Evolutionary conservation across 2,888 invertebrate genomes (phyloP).

Genomic region (Orchesella flavescens): DNA sequence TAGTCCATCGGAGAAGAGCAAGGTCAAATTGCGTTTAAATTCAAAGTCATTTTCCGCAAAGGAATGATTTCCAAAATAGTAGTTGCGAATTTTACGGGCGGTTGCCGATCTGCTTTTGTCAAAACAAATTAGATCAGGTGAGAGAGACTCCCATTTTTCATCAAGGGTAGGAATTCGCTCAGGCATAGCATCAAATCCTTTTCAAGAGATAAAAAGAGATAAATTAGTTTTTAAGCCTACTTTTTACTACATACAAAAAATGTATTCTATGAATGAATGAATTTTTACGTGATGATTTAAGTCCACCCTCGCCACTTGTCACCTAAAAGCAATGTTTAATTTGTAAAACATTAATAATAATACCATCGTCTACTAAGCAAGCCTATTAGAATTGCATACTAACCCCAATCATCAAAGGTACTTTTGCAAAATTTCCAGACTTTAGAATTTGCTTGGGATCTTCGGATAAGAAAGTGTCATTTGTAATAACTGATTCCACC

Average conservation of each 20-base stretch:
- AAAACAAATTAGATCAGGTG: too few species aligned
- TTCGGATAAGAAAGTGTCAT: conserved; percentile 55
- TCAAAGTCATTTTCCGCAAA: conserved; percentile 30
- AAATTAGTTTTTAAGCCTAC: too few species aligned
- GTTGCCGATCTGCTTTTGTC: background rate
- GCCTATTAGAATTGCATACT: too few species aligned
- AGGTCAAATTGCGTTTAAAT: conserved; percentile 52
- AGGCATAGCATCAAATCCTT: conserved; percentile 35
- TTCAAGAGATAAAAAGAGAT: background rate
- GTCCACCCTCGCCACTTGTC: conserved; percentile 41
- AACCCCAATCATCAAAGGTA: conserved; percentile 55
- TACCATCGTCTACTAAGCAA: too few species aligned
- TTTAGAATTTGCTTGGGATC: conserved; percentile 24
- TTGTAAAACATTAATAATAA: too few species aligned
- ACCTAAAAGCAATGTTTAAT: too few species aligned
- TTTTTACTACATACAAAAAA: too few species aligned
- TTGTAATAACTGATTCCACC: conserved; percentile 43
- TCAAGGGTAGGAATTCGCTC: conserved; percentile 25
- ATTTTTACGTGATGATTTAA: conserved; percentile 45
- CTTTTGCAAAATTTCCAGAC: conserved; percentile 46
- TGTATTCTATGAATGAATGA: too few species aligned
- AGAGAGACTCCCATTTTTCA: conserved; percentile 13
- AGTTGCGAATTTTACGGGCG: conserved; percentile 39
- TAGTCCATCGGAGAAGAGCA: conserved; percentile 54
- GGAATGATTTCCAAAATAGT: conserved; percentile 53